Evolutionary conservation across 1,140 invertebrate species (phyloP), one percentile per base, ranked within the genome.

Genomic region (Nymphalis io): DNA sequence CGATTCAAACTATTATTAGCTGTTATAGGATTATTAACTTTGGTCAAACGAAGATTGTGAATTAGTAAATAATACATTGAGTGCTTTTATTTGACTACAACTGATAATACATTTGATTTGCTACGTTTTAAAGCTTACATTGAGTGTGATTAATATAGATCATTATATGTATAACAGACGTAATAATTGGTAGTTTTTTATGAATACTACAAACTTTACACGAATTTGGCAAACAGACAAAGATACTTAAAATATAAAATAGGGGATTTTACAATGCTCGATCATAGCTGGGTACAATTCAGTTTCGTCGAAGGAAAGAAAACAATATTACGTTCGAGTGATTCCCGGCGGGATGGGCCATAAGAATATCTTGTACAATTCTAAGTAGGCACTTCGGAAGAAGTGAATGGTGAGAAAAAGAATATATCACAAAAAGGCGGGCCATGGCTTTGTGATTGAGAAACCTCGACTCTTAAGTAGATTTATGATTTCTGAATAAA

Each of bases 361-460:
- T 71, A 71, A 61, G 62, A 71, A 71, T 71, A 71, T 71, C 69
- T 71, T 66, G 63, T 71, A 71, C 69, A 63, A 74, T 60, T 71
- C 69, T 73, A 68, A 68, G 71, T 69, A 73, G 69, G 63, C 51
- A 68, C 66, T 75, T 68, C 70, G 55, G 27, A 65, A 42, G 63
- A 69, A 60, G 63, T 69, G 64, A 69, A 65, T 70, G 73, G 67
- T 68, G 62, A 72, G 69, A 72, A 64, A 70, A 70, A 70, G 57
- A 75, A 72, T 71, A 66, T 75, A 72, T 72, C 70, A 65, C 70
- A 72, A 72, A 75, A 68, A 72, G 70, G 73, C 73, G 70, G 70
- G 62, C 60, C 70, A 67, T 48, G 69, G 40, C 68, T 70, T 63
- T 63, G 68, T 70, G 68, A 70, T 70, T 70, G 68, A 64, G 68